Conservation (phyloP, 1,140 invertebrate genomes). For the Dreissena polymorpha region DNA sequence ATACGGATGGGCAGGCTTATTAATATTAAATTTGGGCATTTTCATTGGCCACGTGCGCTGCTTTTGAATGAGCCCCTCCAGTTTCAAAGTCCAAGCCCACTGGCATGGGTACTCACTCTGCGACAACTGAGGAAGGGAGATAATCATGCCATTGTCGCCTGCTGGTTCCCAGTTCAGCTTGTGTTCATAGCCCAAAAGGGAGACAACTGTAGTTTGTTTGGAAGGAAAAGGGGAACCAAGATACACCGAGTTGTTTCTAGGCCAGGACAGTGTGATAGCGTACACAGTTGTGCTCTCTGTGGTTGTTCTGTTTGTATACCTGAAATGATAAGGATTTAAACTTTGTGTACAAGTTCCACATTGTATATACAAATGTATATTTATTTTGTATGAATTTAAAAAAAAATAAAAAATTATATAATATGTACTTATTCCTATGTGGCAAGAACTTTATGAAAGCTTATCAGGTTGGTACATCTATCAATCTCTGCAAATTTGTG, state of each 20-base stretch:
- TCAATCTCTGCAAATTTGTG: too few species aligned
- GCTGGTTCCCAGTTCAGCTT: constrained; percentile 56
- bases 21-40: constrained; percentile 45
- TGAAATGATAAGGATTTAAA: constrained; percentile 32
- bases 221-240: constrained; percentile 63
- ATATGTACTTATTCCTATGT: too few species aligned
- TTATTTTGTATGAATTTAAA: too few species aligned
- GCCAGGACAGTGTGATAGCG: constrained; percentile 69
- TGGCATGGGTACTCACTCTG: constrained; percentile 64
- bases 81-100: constrained; percentile 70
- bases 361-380: too few species aligned
- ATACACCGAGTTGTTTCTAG: constrained; percentile 53
- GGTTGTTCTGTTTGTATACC: constrained; percentile 68
- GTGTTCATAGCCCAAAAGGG: constrained; percentile 64
- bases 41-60: constrained; percentile 14
- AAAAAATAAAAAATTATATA: too few species aligned
- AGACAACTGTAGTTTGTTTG: constrained; percentile 56
- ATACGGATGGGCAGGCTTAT: constrained; percentile 45
- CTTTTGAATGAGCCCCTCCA: constrained; percentile 54
- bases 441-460: too few species aligned
- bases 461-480: too few species aligned
- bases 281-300: constrained; percentile 48
- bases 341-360: too few species aligned
- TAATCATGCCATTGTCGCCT: constrained; percentile 53
- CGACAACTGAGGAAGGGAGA: constrained; percentile 61